These are phyloP conservation scores for Rhabdornis inornatus DNA, from an alignment of 2,113 vertebrate species.

Conservation along the genomic window DNA sequence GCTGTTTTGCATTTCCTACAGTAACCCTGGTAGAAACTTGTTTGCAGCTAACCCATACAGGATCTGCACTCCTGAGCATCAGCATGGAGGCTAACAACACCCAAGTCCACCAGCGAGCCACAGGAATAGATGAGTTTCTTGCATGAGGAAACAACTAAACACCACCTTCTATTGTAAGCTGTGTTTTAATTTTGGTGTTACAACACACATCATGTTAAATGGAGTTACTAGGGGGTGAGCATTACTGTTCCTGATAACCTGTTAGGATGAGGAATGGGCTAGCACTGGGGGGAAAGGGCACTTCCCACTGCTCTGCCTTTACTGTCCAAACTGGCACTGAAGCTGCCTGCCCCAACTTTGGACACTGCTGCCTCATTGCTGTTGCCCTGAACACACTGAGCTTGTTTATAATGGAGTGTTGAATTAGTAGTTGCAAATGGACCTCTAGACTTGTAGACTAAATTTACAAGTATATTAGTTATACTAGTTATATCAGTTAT, in stretches of 20 bases:
- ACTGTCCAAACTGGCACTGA: not conserved
- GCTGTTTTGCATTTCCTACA: not conserved
- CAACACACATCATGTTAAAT: not conserved
- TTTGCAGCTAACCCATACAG: not conserved
- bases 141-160: not conserved
- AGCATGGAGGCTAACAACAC: not conserved
- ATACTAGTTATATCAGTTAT: not conserved
- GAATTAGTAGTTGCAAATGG: not conserved
- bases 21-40: not conserved
- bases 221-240: not conserved
- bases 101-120: not conserved
- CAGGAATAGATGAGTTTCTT: not conserved
- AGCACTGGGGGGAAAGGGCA: not conserved
- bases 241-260: not conserved
- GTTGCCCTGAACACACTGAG: not conserved
- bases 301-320: not conserved
- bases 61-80: not conserved
- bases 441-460: not conserved
- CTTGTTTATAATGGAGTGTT: not conserved
- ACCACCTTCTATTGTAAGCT: not conserved
- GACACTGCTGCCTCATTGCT: not conserved
- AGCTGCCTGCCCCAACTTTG: not conserved
- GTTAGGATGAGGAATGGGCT: not conserved
- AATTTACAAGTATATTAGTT: not conserved
- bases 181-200: not conserved